Evolutionary conservation across 2,888 invertebrate species (phyloP), one percentile per base, ranked within the genome.

Genomic region (Idaea dimidiata): DNA sequence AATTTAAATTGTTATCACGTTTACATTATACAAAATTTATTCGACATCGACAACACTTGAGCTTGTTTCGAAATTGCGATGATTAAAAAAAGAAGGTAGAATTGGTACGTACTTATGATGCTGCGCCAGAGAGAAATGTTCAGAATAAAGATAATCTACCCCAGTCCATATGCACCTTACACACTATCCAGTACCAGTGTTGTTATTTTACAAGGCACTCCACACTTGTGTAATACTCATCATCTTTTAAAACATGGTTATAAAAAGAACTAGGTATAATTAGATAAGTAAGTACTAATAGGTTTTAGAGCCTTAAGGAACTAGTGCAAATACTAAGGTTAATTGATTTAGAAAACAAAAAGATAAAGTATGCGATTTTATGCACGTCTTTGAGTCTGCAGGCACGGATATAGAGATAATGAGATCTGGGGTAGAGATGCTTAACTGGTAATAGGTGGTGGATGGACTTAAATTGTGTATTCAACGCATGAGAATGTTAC

Each of bases 1-100:
- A 91, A 92, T 91, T 91, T 91, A 91, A 91, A 92, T 91, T 92
- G 92, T 91, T 91, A 92, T 91, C 91, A 92, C 91, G 91, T 91
- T 91, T 91, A 91, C 91, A 91, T 92, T 91, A 91, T 90, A 91
- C 91, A 84, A 88, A 91, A 92, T 91, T 91, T 91, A 91, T 91
- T 91, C 92, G 90, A 91, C 90, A 89, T 88, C 90, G 89, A 90
- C 88, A 90, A 88, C 88, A 86, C 87, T 86, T 86, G 90, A 87
- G 91, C 91, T 90, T 89, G 91, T 91, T 91, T 91, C 89, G 87
- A 92, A 92, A 92, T 91, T 92, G 91, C 91, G 90, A 90, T 91
- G 91, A 90, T 91, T 91, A 91, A 91, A 91, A 88, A 84, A 67
- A 86, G 83, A 82, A 79, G 76, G 76, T 43, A 14, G 8, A 43